Conservation (phyloP, 1,140 invertebrate genomes). For the Pteromalus puparum region DNA sequence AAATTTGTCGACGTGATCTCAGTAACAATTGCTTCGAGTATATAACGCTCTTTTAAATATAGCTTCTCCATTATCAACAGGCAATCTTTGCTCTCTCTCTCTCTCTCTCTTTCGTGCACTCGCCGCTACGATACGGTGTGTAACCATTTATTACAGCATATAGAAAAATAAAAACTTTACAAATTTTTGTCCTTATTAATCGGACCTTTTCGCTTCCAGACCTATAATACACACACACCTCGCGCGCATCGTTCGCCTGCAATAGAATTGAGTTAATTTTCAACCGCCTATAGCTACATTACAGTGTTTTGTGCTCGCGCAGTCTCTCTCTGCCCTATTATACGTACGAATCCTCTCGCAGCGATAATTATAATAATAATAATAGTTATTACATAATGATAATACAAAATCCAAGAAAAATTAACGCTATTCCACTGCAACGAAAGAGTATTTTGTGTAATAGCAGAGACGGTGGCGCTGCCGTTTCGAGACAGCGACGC, state of each 20-base stretch:
- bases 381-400: background rate
- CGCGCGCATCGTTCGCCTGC: background rate
- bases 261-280: background rate
- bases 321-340: background rate
- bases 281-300: background rate
- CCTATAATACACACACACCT: background rate
- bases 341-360: background rate
- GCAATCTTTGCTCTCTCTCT: background rate
- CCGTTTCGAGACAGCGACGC: slow-evolving; percentile 21
- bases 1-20: slow-evolving; percentile 4
- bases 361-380: background rate
- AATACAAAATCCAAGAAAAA: background rate
- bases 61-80: slow-evolving; percentile 10
- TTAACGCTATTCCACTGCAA: background rate
- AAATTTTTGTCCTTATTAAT: background rate
- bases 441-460: slow-evolving; percentile 4
- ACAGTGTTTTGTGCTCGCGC: no score
- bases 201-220: background rate
- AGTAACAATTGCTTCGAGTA: slow-evolving; percentile 23
- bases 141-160: background rate
- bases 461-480: slow-evolving; percentile 1
- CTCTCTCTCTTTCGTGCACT: no score
- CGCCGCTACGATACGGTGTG: background rate
- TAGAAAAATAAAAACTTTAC: slow-evolving; percentile 45
- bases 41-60: slow-evolving; percentile 23